Conservation (phyloP, 2,797 vertebrate genomes). For the Poeciliopsis presidionis region DNA sequence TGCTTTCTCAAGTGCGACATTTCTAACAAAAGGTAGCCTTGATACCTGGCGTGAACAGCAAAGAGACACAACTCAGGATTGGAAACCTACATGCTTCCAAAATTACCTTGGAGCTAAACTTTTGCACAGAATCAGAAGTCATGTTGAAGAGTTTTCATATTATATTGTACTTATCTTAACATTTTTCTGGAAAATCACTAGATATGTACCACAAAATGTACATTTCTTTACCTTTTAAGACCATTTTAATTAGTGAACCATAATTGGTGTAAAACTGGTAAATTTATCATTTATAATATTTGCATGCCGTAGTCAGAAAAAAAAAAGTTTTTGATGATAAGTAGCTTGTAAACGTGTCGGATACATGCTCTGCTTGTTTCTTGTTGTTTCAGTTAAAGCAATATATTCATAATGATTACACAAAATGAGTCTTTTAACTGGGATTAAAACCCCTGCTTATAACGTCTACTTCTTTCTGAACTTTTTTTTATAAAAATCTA, state of each 20-base stretch:
- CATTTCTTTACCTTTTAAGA: not conserved
- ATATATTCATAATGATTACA: no score
- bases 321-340: no score
- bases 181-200: not conserved
- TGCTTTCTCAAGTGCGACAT: constrained; percentile 54
- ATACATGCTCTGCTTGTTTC: no score
- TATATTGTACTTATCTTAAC: not conserved
- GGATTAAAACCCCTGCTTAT: no score
- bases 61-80: constrained; percentile 3
- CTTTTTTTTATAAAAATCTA: no score
- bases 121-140: not conserved
- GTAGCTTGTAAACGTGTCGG: no score
- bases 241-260: not conserved
- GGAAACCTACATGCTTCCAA: not conserved
- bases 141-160: not conserved
- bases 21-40: constrained; percentile 68
- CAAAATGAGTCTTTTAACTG: no score
- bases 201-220: not conserved
- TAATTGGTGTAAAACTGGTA: no score
- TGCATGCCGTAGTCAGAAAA: no score
- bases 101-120: not conserved
- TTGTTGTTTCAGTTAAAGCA: no score
- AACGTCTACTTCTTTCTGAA: no score
- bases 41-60: constrained; percentile 37
- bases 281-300: no score